Conservation (phyloP, 64 coral and sea anemone species). For the Montipora foliosa region DNA sequence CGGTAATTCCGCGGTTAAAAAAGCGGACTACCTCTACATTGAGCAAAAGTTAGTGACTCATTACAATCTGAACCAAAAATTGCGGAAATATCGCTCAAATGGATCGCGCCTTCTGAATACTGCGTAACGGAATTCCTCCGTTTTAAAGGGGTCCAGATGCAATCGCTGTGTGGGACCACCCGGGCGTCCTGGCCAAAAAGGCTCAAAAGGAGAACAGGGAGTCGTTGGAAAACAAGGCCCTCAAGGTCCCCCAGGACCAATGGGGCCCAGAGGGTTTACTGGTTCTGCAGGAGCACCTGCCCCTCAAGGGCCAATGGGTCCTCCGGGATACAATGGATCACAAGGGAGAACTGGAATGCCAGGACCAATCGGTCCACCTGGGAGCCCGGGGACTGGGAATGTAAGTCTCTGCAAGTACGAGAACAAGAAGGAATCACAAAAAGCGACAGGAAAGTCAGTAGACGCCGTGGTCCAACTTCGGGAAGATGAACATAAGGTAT, state of each 20-base stretch:
- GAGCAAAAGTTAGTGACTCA: too few relatives aligned
- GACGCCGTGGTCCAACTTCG: not conserved
- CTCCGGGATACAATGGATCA: not conserved
- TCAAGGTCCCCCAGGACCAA: slow-evolving; percentile 7
- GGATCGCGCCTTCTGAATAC: not conserved
- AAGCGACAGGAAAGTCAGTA: slow-evolving; percentile 21
- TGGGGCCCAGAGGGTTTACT: slow-evolving; percentile 18
- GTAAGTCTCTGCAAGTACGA: slow-evolving; percentile 38
- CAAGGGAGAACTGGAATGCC: not conserved
- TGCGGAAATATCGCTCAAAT: too few relatives aligned
- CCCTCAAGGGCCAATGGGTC: not conserved
- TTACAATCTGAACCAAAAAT: too few relatives aligned
- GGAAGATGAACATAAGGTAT: slow-evolving; percentile 56
- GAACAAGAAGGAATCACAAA: not conserved
- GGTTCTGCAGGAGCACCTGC: slow-evolving; percentile 7
- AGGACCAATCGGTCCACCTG: not conserved
- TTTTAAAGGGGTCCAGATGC: not conserved
- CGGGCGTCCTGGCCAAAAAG: slow-evolving; percentile 15
- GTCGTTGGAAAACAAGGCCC: not conserved
- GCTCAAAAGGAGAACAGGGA: slow-evolving; percentile 13
- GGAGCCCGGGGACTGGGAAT: not conserved
- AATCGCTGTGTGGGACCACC: not conserved
- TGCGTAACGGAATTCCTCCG: not conserved
- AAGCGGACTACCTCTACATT: too few relatives aligned
- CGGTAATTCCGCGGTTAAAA: too few relatives aligned